Evolutionary conservation across 1,140 invertebrate species (phyloP).

Genomic region (Babylonia areolata): DNA sequence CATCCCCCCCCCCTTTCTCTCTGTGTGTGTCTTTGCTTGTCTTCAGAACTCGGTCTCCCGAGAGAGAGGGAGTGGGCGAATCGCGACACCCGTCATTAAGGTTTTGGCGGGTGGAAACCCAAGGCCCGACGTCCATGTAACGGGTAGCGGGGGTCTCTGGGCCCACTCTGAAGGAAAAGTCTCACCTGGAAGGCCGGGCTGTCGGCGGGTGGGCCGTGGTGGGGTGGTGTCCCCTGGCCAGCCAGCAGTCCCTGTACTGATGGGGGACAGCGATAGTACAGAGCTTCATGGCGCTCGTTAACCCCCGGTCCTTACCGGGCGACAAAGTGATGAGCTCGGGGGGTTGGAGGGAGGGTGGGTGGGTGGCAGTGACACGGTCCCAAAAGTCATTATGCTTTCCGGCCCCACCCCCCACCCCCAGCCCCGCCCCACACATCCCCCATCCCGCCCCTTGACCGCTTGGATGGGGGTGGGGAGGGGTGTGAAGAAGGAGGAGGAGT

Average conservation of each 20-base stretch:
- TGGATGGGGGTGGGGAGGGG: neutral
- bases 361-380: neutral
- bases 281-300: conserved; percentile 22
- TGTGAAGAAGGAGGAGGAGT: neutral
- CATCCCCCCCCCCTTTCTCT: neutral
- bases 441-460: neutral
- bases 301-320: neutral
- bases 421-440: too few species aligned
- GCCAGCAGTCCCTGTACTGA: too few species aligned
- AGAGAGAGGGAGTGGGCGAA: conserved; percentile 2
- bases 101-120: conserved; percentile 3
- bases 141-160: conserved; percentile 26
- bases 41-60: neutral
- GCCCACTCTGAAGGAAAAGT: too few species aligned
- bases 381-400: too few species aligned
- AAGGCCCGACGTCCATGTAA: conserved; percentile 25
- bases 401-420: too few species aligned
- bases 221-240: neutral
- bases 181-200: neutral
- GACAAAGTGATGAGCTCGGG: conserved; percentile 21
- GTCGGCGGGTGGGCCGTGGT: neutral
- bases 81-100: conserved; percentile 28
- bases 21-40: neutral
- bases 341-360: neutral
- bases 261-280: too few species aligned